A percentile compares a stretch with the other conserved stretches of the same genome.
Evolutionary conservation across 2,888 invertebrate species (phyloP).

Genomic region (Magallana nippona): DNA sequence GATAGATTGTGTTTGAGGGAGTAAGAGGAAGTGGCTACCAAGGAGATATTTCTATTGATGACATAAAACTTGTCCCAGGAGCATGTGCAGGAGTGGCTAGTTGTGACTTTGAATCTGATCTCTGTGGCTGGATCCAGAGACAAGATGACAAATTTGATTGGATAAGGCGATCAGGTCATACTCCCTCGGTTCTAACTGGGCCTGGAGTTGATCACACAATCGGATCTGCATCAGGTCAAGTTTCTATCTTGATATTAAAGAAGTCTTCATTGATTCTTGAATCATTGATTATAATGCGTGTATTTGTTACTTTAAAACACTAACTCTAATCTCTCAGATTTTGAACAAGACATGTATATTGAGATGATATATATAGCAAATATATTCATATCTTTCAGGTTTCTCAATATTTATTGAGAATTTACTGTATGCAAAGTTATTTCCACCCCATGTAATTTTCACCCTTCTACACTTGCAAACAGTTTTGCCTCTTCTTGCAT

Average conservation of each 20-base stretch:
- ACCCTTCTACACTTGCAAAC: too few relatives aligned
- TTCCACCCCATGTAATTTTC: too few relatives aligned
- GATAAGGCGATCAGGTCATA: constrained; percentile 62
- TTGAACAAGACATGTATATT: too few relatives aligned
- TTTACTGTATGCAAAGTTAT: too few relatives aligned
- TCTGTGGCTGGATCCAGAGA: constrained; percentile 72
- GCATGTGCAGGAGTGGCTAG: constrained; percentile 65
- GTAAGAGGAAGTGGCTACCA: constrained; percentile 66
- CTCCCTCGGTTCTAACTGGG: constrained; percentile 64
- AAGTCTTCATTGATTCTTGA: not conserved
- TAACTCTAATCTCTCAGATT: too few relatives aligned
- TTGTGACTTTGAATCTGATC: constrained; percentile 72
- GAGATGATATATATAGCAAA: too few relatives aligned
- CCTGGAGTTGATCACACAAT: constrained; percentile 72
- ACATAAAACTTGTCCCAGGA: constrained; percentile 66
- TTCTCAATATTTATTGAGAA: too few relatives aligned
- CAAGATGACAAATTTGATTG: constrained; percentile 72
- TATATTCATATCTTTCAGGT: too few relatives aligned
- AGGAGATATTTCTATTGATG: constrained; percentile 77
- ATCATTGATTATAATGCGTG: too few relatives aligned
- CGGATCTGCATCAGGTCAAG: constrained; percentile 62
- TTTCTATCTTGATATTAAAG: not conserved
- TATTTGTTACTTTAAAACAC: too few relatives aligned
- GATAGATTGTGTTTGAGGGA: constrained; percentile 70
- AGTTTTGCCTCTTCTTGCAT: too few relatives aligned